Evolutionary conservation across 2,888 invertebrate species (phyloP).

Genomic region (Rhagium mordax): DNA sequence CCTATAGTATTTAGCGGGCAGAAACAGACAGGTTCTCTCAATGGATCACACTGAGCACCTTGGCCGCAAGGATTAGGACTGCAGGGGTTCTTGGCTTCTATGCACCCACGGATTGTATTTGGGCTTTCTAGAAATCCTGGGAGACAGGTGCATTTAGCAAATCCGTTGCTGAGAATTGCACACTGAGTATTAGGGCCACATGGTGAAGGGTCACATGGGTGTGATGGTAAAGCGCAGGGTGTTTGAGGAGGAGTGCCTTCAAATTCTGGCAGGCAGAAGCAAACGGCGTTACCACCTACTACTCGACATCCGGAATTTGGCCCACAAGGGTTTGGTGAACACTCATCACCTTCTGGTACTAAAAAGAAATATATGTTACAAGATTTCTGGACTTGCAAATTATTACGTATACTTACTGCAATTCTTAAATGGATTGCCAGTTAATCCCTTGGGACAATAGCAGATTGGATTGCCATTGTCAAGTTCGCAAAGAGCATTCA

Average conservation of each 20-base stretch:
- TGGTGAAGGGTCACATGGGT: slow-evolving; percentile 88
- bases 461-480: slow-evolving; percentile 91
- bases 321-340: slow-evolving; percentile 88
- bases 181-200: slow-evolving; percentile 94
- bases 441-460: slow-evolving; percentile 89
- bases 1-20: slow-evolving; percentile 88
- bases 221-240: slow-evolving; percentile 80
- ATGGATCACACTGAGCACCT: slow-evolving; percentile 86
- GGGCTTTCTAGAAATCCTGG: slow-evolving; percentile 89
- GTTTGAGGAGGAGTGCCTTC: slow-evolving; percentile 87
- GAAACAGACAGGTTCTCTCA: slow-evolving; percentile 85
- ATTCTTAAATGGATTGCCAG: slow-evolving; percentile 91
- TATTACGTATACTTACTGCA: slow-evolving; percentile 81
- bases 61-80: slow-evolving; percentile 87
- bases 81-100: slow-evolving; percentile 85
- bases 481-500: slow-evolving; percentile 86
- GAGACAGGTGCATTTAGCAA: slow-evolving; percentile 90
- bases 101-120: slow-evolving; percentile 89
- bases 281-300: slow-evolving; percentile 82
- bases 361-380: slow-evolving; percentile 61
- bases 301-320: slow-evolving; percentile 87
- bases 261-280: slow-evolving; percentile 91
- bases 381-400: neutral
- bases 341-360: slow-evolving; percentile 92
- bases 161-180: slow-evolving; percentile 82